Evolutionary conservation across 2,797 vertebrate species (phyloP).

Genomic region (Xenentodon cancila): DNA sequence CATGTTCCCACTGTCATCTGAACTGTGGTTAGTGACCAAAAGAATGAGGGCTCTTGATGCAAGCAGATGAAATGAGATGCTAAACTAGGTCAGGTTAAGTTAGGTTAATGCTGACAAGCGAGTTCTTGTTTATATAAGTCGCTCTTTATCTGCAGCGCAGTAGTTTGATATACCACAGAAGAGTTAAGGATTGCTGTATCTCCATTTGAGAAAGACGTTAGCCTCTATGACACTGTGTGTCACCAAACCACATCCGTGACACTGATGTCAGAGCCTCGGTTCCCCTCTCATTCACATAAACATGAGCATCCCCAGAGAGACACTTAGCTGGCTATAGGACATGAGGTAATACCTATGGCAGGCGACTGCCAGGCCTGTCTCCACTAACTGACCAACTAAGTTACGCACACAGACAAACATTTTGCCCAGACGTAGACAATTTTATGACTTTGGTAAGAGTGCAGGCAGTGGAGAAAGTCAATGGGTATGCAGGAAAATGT

Average conservation of each 20-base stretch:
- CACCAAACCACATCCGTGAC: conserved; percentile 61
- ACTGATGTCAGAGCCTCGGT: conserved; percentile 32
- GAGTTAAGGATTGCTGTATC: too few species aligned
- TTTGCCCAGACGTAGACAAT: conserved; percentile 25
- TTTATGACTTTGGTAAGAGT: conserved; percentile 55
- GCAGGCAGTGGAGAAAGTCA: too few species aligned
- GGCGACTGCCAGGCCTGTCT: conserved; percentile 33
- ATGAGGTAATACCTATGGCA: conserved; percentile 61
- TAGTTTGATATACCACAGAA: too few species aligned
- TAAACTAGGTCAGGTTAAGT: too few species aligned
- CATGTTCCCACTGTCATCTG: too few species aligned
- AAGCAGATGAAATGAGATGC: too few species aligned
- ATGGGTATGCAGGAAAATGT: conserved; percentile 16
- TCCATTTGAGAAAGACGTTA: conserved; percentile 19
- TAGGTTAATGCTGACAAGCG: too few species aligned
- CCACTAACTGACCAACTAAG: conserved; percentile 28
- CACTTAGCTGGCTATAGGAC: conserved; percentile 21
- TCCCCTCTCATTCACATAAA: conserved; percentile 37
- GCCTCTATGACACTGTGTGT: conserved; percentile 27
- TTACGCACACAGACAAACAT: conserved; percentile 18
- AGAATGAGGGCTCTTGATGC: too few species aligned
- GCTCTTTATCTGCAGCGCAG: too few species aligned
- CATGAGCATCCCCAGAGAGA: conserved; percentile 32
- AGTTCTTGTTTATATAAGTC: too few species aligned
- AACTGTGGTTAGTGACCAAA: too few species aligned